These are phyloP conservation scores for Tipula lateralis DNA, from an alignment of 2,888 invertebrate species.

Conservation along the genomic window DNA sequence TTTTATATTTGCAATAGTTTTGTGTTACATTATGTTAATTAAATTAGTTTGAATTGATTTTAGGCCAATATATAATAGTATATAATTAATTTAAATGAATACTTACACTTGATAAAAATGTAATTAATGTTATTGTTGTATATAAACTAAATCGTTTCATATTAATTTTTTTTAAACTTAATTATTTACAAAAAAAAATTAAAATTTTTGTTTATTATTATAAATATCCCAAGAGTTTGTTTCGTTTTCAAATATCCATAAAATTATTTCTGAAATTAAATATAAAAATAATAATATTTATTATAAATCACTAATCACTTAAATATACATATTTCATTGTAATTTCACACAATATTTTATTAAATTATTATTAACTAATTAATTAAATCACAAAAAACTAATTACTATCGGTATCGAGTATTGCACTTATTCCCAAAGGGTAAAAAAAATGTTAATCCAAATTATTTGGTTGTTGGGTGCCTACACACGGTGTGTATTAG, in stretches of 20 bases:
- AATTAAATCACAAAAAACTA: not conserved
- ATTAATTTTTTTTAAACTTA: not conserved
- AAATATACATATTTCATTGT: not conserved
- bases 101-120: constrained; percentile 11
- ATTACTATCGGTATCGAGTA: not conserved
- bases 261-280: not conserved
- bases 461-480: not conserved
- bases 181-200: constrained; percentile 7
- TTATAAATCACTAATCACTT: not conserved
- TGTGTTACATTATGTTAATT: not conserved
- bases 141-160: not conserved
- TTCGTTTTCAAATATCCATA: not conserved
- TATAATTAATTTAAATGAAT: not conserved
- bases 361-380: not conserved
- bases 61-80: not conserved
- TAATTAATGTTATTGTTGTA: not conserved
- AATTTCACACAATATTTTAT: not conserved
- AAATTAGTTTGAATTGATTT: not conserved
- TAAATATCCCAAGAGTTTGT: not conserved
- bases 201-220: not conserved
- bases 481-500: not conserved
- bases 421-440: constrained; percentile 25
- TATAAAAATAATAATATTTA: not conserved
- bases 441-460: not conserved
- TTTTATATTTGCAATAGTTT: not conserved